Base-by-base conservation (phyloP, 2,113 vertebrate genomes). In the Cnemophilus loriae region DNA sequence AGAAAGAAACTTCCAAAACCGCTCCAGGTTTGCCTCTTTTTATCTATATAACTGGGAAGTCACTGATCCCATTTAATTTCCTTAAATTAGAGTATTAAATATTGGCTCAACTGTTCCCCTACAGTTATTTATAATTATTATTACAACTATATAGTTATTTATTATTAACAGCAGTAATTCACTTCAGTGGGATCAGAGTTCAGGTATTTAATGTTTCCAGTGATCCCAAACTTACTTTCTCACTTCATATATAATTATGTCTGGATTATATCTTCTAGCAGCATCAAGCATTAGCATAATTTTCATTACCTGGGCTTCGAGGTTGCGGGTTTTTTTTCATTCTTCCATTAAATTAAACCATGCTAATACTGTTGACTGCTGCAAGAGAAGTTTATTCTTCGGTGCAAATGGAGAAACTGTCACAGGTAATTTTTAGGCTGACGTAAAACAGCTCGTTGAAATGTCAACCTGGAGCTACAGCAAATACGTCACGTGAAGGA, bases 391-490 rank as follows among this genome's bases (percentile, higher is more conserved):
- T 94, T 97, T 91, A 91, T 85, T 92, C 78, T 90, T 88, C 86
- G 50, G 89, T 79, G 95, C 95, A 95, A 96, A 96, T 94, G 96
- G 95, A 97, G 88, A 85, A 96, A 93, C 94, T 95, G 93, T 95
- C 96, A 87, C 82, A 96, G 81, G 89, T 91, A 98, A 97, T 95
- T 97, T 95, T 97, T 96, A 83, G 49, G 78, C 84, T 95, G 95
- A 98, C 10, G 47, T 96, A 96, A 97, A 97, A 86, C 96, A 89
- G 95, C 87, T 89, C 92, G 16, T 97, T 96, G 97, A 97, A 98
- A 97, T 94, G 95, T 96, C 97, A 97, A 56, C 93, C 96, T 83
- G 82, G 84, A 96, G 91, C 94, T 90, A 91, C 74, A 87, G 97
- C 97, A 97, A 98, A 76, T 79, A 87, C 26, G 73, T 89, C 97